phyloP scores from a whole-genome alignment of 2,888 invertebrate genomes.

The Lasioglossum lativentre region DNA sequence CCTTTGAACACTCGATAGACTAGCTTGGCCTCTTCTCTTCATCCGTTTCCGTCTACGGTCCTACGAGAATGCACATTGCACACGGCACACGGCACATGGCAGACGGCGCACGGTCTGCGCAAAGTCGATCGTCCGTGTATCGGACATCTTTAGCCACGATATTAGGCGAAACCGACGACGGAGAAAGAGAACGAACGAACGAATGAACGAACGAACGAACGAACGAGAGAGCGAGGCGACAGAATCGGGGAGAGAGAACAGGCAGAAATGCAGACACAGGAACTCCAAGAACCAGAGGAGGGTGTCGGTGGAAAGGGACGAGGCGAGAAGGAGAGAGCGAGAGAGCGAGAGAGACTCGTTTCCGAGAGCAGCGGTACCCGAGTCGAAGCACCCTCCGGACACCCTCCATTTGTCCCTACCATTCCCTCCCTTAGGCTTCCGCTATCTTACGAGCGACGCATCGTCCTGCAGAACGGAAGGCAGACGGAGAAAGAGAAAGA shows the following conservation, averaged over 20 bases:
- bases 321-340: constrained; percentile 26
- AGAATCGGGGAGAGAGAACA: constrained; percentile 17
- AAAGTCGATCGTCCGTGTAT: constrained; percentile 63
- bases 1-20: neutral
- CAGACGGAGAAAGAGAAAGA: constrained; percentile 43
- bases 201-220: constrained; percentile 14
- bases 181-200: constrained; percentile 22
- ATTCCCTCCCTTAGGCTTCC: constrained; percentile 61
- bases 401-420: constrained; percentile 73
- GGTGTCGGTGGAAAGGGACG: neutral
- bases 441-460: constrained; percentile 71
- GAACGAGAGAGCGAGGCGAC: neutral
- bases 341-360: constrained; percentile 49
- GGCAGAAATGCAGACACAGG: constrained; percentile 33
- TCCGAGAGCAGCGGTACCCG: constrained; percentile 68
- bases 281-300: constrained; percentile 28
- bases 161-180: constrained; percentile 61
- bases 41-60: constrained; percentile 36
- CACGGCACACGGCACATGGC: constrained; percentile 1
- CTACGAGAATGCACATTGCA: constrained; percentile 34
- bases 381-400: constrained; percentile 71
- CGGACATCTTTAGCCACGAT: constrained; percentile 70
- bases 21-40: neutral
- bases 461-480: constrained; percentile 62
- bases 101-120: constrained; percentile 13